A percentile compares a stretch with the other conserved stretches of the same genome.
Evolutionary conservation across 2,113 vertebrate species (phyloP).

Genomic region (Carettochelys insculpta): DNA sequence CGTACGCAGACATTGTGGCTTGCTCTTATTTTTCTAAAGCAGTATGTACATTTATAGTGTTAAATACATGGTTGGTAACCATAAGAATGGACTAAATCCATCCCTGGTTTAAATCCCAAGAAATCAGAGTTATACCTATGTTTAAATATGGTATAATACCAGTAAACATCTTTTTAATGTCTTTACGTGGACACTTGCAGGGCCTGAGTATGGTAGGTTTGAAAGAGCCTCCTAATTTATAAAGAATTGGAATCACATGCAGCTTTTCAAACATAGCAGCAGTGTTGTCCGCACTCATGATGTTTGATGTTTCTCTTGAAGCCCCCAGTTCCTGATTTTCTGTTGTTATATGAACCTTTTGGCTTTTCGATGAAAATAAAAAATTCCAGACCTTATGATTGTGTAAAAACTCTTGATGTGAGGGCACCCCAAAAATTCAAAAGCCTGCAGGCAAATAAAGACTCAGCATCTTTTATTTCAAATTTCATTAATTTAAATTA

Average conservation of each 20-base stretch:
- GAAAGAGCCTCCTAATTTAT: not conserved
- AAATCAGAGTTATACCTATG: accelerated
- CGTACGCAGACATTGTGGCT: not conserved
- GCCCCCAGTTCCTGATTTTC: not conserved
- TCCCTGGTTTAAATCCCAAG: not conserved
- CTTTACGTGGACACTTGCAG: not conserved
- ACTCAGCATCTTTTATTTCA: not conserved
- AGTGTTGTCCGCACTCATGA: not conserved
- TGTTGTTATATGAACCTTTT: not conserved
- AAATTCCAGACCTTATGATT: not conserved
- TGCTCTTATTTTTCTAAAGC: not conserved
- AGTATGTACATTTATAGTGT: not conserved
- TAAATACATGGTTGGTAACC: not conserved
- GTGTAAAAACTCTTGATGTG: not conserved
- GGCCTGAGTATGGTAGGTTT: not conserved
- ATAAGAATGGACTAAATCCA: not conserved
- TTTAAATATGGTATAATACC: not conserved
- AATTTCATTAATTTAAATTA: not conserved
- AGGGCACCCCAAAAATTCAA: not conserved
- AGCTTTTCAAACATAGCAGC: not conserved
- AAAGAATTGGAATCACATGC: not conserved
- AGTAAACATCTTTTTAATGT: not conserved
- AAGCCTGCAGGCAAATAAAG: not conserved
- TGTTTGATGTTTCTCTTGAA: not conserved
- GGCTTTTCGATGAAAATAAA: not conserved